phyloP scores from a whole-genome alignment of 2,888 invertebrate genomes.

The Bhutanitis thaidina region DNA sequence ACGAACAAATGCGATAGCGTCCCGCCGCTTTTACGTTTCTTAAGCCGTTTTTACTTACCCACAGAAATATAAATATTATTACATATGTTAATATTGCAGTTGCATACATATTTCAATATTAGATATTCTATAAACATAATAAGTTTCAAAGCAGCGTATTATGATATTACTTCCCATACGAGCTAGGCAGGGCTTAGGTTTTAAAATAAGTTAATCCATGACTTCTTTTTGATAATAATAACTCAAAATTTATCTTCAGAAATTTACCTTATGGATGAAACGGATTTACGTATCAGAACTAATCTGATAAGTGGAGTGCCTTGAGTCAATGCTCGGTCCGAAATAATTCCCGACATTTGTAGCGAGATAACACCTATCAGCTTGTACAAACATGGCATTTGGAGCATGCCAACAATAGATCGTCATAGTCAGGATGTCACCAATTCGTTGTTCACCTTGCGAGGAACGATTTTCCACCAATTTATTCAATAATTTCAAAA shows the following conservation, averaged over 20 bases:
- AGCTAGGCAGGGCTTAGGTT: too few species aligned
- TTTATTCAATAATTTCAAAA: too few species aligned
- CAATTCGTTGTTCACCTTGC: conserved; percentile 33
- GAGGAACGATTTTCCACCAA: background rate
- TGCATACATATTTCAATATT: background rate
- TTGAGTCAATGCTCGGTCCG: conserved; percentile 66
- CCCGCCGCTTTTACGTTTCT: conserved; percentile 47
- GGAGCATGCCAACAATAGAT: conserved; percentile 68
- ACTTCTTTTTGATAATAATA: conserved; percentile 1
- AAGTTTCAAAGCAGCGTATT: too few species aligned
- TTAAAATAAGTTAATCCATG: too few species aligned
- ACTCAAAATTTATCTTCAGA: conserved; percentile 22
- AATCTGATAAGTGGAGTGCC: conserved; percentile 49
- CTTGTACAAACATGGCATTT: conserved; percentile 64
- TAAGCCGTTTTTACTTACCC: conserved; percentile 8
- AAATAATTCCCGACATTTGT: conserved; percentile 68
- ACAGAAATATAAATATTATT: background rate
- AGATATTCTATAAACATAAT: too few species aligned
- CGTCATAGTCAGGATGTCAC: conserved; percentile 60
- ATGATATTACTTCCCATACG: too few species aligned
- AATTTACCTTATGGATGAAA: conserved; percentile 24
- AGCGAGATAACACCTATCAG: conserved; percentile 49
- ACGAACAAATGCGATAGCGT: conserved; percentile 65
- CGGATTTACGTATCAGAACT: conserved; percentile 25
- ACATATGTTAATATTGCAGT: background rate